Conservation (phyloP, 2,888 invertebrate genomes). For the Acrobasis consociella region DNA sequence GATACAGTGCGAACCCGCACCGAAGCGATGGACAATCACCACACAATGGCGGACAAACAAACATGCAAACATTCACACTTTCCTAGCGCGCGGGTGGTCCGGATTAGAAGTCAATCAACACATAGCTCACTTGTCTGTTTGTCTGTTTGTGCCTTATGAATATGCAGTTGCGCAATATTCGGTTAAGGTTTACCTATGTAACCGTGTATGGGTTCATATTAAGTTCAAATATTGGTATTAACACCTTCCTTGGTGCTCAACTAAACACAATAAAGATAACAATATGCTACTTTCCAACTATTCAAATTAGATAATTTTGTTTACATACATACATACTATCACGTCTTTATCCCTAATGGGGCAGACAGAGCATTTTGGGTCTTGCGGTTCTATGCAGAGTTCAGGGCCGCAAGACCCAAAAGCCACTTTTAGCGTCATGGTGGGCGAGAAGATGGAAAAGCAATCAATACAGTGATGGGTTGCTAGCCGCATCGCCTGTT, state of each 20-base stretch:
- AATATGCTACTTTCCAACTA: too few relatives aligned
- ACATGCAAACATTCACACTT: constrained; percentile 17
- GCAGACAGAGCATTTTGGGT: too few relatives aligned
- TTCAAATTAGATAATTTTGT: too few relatives aligned
- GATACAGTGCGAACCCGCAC: neutral
- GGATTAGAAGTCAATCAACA: constrained; percentile 10
- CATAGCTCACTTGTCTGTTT: constrained; percentile 18
- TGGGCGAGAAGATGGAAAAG: too few relatives aligned
- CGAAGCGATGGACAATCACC: neutral
- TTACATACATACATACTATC: too few relatives aligned
- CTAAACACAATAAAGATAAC: too few relatives aligned
- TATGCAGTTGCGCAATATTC: constrained; percentile 10
- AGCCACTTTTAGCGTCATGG: too few relatives aligned
- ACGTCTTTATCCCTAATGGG: too few relatives aligned
- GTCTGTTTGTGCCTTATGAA: constrained; percentile 10
- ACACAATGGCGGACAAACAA: constrained; percentile 1
- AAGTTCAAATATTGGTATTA: neutral
- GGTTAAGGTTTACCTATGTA: neutral
- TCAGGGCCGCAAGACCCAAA: too few relatives aligned
- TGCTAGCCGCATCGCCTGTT: too few relatives aligned
- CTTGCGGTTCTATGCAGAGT: too few relatives aligned
- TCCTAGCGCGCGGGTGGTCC: constrained; percentile 10
- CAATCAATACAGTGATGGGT: too few relatives aligned
- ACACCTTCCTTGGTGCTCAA: neutral
- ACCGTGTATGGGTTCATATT: neutral